Evolutionary conservation across 2,113 vertebrate species (phyloP), one percentile per base, ranked within the genome.

Genomic region (Heterotis niloticus): DNA sequence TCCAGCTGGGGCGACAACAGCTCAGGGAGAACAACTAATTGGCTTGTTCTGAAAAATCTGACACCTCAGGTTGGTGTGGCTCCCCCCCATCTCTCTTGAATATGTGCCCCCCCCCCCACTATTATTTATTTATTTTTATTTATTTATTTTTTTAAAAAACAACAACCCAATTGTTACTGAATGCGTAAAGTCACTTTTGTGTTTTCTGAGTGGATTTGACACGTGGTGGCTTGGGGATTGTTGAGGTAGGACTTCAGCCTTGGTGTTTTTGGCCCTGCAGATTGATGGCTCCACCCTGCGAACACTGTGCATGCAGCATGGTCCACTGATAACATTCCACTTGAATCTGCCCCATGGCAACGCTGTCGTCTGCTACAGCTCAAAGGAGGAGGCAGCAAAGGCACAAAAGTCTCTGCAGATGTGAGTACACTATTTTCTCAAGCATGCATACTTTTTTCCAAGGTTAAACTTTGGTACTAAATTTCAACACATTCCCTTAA

Each of bases 361-460:
- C 73, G 98, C 98, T 80, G 92, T 99, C 87, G 97, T 99, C 88
- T 96, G 96, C 88, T 99, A 99, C 94, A 97, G 95, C 92, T 98
- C 98, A 83, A 99, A 96, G 90, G 98, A 99, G 88, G 98, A 99
- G 94, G 98, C 97, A 82, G 93, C 95, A 88, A 99, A 99, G 95
- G 98, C 98, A 93, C 97, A 99, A 90, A 99, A 99, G 91, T 98
- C 97, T 94, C 96, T 99, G 94, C 98, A 99, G 95, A 99, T 99
- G 98, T 99, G 88, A 96, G 97, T 88, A 59, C 66, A 13, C 1
- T 29, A 24, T 44, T 16, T 12, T 28, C 60, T 29, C 20, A 16
- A 75, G 11, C 10, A 11, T 23, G 23, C 64, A 20, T 24, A 23
- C 20, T 23, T 18, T 23, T 66, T 23, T n/a, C 14, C 60, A 14